Percentiles rank a stretch among this genome's conserved stretches.
These are phyloP conservation scores for Caenorhabditis sp. DNA, from an alignment of 2,888 invertebrate species.

Conservation along the genomic window DNA sequence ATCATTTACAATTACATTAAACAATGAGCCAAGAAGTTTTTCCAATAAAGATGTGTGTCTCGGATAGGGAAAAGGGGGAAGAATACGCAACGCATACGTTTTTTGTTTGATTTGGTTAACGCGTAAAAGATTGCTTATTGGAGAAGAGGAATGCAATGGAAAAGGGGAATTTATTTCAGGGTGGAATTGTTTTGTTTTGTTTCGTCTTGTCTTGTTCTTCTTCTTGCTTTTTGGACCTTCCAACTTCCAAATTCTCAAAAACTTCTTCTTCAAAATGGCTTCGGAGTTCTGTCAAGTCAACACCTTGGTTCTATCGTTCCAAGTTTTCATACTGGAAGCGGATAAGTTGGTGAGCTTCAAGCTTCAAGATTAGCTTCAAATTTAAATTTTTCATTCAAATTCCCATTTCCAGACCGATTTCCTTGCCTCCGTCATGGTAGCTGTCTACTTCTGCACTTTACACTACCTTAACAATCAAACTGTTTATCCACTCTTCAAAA, in stretches of 20 bases:
- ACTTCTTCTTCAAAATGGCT: slow-evolving; percentile 16
- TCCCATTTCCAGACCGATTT: slow-evolving; percentile 11
- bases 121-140: not conserved
- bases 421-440: slow-evolving; percentile 5
- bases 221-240: not conserved
- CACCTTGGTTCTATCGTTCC: not conserved
- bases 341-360: slow-evolving; percentile 16
- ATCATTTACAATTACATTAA: slow-evolving; percentile 34
- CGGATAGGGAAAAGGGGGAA: no score
- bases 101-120: slow-evolving; percentile 1
- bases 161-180: not conserved
- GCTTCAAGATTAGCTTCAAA: not conserved
- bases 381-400: not conserved
- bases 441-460: slow-evolving; percentile 1
- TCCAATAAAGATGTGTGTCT: not conserved
- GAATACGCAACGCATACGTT: no score
- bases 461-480: slow-evolving; percentile 9
- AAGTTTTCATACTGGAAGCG: slow-evolving; percentile 3
- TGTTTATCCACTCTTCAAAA: not conserved
- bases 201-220: no score
- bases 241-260: no score
- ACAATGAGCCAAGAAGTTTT: slow-evolving; percentile 16
- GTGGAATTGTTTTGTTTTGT: no score
- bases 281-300: slow-evolving; percentile 2
- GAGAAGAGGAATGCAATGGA: no score